These are phyloP conservation scores for Leptoclinus maculatus DNA, from an alignment of 2,797 vertebrate species.

Conservation along the genomic window DNA sequence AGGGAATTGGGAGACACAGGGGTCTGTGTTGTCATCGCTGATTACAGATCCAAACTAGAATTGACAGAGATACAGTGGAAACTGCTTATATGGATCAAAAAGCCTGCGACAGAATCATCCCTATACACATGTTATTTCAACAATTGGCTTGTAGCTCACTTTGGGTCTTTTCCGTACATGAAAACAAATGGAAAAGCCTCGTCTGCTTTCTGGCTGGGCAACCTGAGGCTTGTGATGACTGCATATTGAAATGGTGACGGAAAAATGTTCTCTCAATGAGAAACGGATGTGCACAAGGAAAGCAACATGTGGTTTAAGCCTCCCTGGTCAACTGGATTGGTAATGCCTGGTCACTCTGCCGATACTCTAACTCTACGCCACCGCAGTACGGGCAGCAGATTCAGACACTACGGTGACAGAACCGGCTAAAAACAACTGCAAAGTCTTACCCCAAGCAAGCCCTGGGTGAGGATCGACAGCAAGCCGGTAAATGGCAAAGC, in stretches of 20 bases:
- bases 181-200: background rate
- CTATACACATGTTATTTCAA: background rate
- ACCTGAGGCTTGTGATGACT: background rate
- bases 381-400: too few species aligned
- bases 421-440: too few species aligned
- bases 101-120: background rate
- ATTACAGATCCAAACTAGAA: conserved; percentile 7
- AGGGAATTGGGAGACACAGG: conserved; percentile 7
- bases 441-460: too few species aligned
- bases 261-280: background rate
- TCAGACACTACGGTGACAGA: too few species aligned
- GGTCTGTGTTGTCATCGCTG: conserved; percentile 25
- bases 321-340: background rate
- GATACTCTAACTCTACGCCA: too few species aligned
- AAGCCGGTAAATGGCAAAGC: background rate
- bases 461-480: background rate
- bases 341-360: too few species aligned
- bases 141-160: background rate
- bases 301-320: background rate
- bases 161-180: background rate
- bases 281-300: background rate
- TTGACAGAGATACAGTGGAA: background rate
- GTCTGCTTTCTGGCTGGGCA: background rate
- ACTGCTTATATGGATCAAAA: background rate
- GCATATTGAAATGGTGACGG: background rate